A percentile compares a stretch with the other conserved stretches of the same genome.
Evolutionary conservation across 2,797 vertebrate genomes (phyloP).

Genomic region (Tokudaia muenninki): DNA sequence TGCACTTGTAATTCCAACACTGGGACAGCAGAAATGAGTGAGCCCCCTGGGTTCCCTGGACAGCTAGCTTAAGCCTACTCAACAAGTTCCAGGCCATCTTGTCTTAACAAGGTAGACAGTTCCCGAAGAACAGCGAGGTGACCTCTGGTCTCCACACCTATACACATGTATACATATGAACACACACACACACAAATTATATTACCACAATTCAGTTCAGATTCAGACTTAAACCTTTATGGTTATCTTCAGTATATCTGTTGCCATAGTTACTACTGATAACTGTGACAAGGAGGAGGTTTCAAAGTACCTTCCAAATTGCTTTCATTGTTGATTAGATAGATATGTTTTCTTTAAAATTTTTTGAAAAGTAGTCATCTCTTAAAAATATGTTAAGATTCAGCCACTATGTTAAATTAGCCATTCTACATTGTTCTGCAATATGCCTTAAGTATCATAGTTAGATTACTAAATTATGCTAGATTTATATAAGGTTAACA

Average conservation of each 20-base stretch:
- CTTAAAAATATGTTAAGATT: background rate
- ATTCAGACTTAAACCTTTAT: background rate
- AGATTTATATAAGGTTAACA: constrained; percentile 10
- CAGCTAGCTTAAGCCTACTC: background rate
- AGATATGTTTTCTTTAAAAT: constrained; percentile 15
- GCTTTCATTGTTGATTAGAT: background rate
- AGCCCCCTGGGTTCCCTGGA: background rate
- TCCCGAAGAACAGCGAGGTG: background rate
- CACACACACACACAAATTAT: background rate
- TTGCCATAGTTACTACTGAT: background rate
- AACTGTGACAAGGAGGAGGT: background rate
- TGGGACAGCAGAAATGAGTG: background rate
- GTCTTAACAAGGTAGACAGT: background rate
- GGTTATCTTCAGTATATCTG: background rate
- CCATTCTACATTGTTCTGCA: background rate
- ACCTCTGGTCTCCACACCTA: background rate
- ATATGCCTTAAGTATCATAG: background rate
- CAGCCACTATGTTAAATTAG: background rate
- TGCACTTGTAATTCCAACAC: background rate
- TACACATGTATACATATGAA: too few species aligned
- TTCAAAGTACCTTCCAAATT: constrained; percentile 7
- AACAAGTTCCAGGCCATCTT: background rate
- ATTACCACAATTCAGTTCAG: background rate
- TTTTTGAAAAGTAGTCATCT: constrained; percentile 11
- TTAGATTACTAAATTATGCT: background rate